These are phyloP conservation scores for Eudemis profundana DNA, from an alignment of 2,888 invertebrate genomes.

Conservation along the genomic window DNA sequence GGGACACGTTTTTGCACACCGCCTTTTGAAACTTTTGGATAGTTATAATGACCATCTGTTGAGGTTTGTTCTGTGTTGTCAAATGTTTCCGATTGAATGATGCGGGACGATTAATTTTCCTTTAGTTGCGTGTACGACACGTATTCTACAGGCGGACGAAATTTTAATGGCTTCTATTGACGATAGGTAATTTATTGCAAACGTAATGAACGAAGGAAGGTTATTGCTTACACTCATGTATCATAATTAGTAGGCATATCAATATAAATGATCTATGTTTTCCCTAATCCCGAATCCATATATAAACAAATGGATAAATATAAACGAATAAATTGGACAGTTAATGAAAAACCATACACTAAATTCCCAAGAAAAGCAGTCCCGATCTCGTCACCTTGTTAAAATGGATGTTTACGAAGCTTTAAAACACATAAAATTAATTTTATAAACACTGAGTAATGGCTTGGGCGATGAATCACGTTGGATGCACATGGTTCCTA, in stretches of 20 bases:
- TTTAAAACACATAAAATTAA: slow-evolving; percentile 63
- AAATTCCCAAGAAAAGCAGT: slow-evolving; percentile 3
- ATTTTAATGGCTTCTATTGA: slow-evolving; percentile 20
- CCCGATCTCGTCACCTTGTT: slow-evolving; percentile 35
- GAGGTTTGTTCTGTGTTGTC: slow-evolving; percentile 50
- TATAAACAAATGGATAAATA: neutral
- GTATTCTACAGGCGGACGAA: slow-evolving; percentile 16
- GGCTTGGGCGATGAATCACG: slow-evolving; percentile 60
- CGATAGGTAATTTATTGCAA: slow-evolving; percentile 30
- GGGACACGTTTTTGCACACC: slow-evolving; percentile 54
- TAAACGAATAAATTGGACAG: neutral
- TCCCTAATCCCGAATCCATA: neutral
- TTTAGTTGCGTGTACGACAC: slow-evolving; percentile 9
- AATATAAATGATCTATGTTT: neutral
- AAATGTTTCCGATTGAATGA: slow-evolving; percentile 31
- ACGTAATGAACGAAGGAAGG: slow-evolving; percentile 7
- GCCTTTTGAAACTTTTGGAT: slow-evolving; percentile 49
- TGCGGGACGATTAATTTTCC: slow-evolving; percentile 38
- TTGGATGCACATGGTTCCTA: slow-evolving; percentile 51
- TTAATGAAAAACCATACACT: neutral
- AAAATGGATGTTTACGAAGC: slow-evolving; percentile 58
- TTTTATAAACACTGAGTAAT: slow-evolving; percentile 67
- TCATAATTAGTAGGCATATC: neutral
- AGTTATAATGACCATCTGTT: slow-evolving; percentile 49
- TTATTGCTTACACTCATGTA: neutral